phyloP scores from a whole-genome alignment of 1,140 invertebrate species.

The Ectropis grisescens region DNA sequence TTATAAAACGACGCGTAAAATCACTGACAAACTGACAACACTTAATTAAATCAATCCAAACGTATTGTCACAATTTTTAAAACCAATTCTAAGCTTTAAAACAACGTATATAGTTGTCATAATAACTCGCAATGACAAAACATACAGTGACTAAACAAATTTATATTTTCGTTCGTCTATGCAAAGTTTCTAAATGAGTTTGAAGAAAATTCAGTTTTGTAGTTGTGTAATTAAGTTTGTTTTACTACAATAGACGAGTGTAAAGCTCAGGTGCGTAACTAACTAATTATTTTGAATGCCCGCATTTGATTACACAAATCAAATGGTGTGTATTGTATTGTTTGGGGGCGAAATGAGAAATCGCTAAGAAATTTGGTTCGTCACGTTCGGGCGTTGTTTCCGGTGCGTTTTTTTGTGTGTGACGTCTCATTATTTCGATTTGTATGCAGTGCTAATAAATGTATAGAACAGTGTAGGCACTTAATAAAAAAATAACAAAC shows the following conservation, averaged over 20 bases:
- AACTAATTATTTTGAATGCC: conserved; percentile 67
- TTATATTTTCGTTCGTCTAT: background rate
- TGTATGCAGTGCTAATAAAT: too few relatives aligned
- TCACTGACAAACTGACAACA: conserved; percentile 3
- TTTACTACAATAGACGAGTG: conserved; percentile 15
- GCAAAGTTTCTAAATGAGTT: background rate
- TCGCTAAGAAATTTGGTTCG: conserved; percentile 66
- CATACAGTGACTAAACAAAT: too few relatives aligned
- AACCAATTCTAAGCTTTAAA: conserved; percentile 1
- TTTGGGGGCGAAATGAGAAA: conserved; percentile 65
- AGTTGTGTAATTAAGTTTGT: background rate
- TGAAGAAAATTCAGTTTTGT: background rate
- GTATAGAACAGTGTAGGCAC: too few relatives aligned
- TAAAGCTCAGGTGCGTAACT: conserved; percentile 63
- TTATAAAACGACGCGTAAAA: conserved; percentile 9
- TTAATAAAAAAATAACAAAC: too few relatives aligned
- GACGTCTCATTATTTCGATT: conserved; percentile 40
- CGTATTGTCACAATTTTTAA: too few relatives aligned
- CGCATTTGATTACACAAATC: conserved; percentile 69
- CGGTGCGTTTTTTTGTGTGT: conserved; percentile 45
- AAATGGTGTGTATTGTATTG: conserved; percentile 61
- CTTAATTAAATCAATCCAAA: conserved; percentile 6
- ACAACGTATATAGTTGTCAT: too few relatives aligned
- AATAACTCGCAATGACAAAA: too few relatives aligned
- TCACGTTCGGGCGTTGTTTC: conserved; percentile 57